Conservation (phyloP, 2,888 invertebrate species). For the Cataglyphis cursor region DNA sequence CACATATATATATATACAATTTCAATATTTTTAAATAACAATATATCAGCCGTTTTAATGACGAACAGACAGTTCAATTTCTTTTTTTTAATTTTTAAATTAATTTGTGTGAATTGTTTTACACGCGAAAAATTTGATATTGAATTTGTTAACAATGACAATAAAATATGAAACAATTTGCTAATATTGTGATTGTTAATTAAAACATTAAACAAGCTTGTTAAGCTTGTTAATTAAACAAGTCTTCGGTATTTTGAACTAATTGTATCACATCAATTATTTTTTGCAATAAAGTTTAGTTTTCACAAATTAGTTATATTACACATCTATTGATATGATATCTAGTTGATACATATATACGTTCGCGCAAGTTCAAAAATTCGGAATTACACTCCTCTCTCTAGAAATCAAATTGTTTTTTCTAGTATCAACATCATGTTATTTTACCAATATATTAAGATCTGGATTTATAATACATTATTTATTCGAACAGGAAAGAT, state of each 20-base stretch:
- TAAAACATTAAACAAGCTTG: background rate
- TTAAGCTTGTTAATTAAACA: background rate
- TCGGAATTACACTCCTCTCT: background rate
- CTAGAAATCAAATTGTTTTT: background rate
- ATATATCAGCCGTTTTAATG: background rate
- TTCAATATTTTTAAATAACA: background rate
- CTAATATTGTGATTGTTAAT: background rate
- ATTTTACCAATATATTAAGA: background rate
- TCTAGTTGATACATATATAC: background rate
- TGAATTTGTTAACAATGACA: background rate
- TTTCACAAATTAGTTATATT: conserved; percentile 1
- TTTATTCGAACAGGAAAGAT: background rate
- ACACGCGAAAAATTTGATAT: conserved; percentile 1
- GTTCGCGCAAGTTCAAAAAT: background rate
- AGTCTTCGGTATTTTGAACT: background rate
- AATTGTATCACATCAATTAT: conserved; percentile 12
- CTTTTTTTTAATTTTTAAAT: background rate
- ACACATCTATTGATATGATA: background rate
- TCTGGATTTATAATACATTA: background rate
- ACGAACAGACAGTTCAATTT: background rate
- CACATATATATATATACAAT: background rate
- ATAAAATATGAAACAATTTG: conserved; percentile 4
- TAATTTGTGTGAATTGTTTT: conserved; percentile 13
- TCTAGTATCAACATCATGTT: background rate
- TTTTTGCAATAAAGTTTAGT: conserved; percentile 2